Evolutionary conservation across 35 echinoderm and acorn worm genomes (phyloP), one percentile per base, ranked within the genome.

Genomic region (Amphiura filiformis): DNA sequence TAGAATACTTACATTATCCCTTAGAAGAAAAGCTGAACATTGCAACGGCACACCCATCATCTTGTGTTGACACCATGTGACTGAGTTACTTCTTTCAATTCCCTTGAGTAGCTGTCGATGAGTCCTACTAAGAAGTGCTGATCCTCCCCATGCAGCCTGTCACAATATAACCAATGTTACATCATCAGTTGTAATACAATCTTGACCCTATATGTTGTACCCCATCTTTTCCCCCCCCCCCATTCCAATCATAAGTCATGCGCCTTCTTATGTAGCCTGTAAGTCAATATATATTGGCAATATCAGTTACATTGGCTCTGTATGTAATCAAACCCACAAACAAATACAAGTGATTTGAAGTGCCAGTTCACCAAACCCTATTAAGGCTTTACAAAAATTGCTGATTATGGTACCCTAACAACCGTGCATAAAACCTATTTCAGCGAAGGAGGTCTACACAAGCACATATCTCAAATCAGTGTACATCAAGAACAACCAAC

Each of bases 91-190:
- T 41, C 87, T 87, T 35, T 99, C 83, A 7, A 99, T 87, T 9
- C 96, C 96, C 13, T 89, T 57, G 37, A 99, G 65, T 65, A 92
- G 70, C 36, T 94, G 89, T 34, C 90, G 31, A 79, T 99, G 41
- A 9, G 31, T 82, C 9, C 56, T 39, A 12, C 93, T 95, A 0
- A 94, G 49, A 33, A 99, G 88, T 18, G 88, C 96, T 18, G 90
- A 84, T 17, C 96, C 96, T 76, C 96, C 96, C 96, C 96, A 99
- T 13, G 96, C 96, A 85, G 96, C 96, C 96, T 99, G 49, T n/a
- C n/a, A n/a, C 39, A 81, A 38, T 22, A 81, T 12, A 81, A 26
- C n/a, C n/a, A n/a, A n/a, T n/a, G n/a, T n/a, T n/a, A n/a, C 15
- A 78, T 35, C 9, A 80, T 0, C 30, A 28, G n/a, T n/a, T n/a